These are phyloP conservation scores for Oenanthe oenanthe DNA, from an alignment of 2,113 vertebrate genomes.

Conservation along the genomic window DNA sequence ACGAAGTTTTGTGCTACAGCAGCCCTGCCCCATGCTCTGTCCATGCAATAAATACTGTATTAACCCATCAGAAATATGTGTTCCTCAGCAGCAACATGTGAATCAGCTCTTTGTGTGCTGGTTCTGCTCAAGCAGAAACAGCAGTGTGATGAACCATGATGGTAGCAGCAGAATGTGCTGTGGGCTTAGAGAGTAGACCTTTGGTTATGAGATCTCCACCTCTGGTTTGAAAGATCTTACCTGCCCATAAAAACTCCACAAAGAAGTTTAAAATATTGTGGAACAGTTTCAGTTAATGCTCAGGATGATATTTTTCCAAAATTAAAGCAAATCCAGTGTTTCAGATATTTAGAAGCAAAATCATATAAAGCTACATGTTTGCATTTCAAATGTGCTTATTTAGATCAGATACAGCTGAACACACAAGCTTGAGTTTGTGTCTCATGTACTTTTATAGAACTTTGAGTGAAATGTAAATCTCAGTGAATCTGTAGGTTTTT, in stretches of 20 bases:
- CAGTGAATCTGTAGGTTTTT: background rate
- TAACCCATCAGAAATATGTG: background rate
- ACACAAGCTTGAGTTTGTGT: background rate
- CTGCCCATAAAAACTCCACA: background rate
- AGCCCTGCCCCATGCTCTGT: background rate
- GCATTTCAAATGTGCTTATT: background rate
- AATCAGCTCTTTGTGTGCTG: background rate
- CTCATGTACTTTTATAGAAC: background rate
- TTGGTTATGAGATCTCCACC: background rate
- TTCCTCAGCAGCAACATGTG: background rate
- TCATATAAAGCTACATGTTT: background rate
- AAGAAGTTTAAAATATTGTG: background rate
- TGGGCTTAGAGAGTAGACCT: background rate
- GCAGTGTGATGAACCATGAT: background rate
- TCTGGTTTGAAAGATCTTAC: background rate
- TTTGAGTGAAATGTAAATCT: background rate
- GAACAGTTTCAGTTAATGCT: background rate
- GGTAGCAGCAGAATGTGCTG: accelerated
- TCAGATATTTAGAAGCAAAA: background rate
- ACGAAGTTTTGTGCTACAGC: background rate
- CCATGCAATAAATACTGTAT: background rate
- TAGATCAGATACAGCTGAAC: background rate
- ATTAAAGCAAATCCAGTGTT: background rate
- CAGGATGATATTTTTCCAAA: background rate
- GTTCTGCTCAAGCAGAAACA: background rate